Evolutionary conservation across 2,797 vertebrate genomes (phyloP).

Genomic region (Muraenolepis orangiensis): DNA sequence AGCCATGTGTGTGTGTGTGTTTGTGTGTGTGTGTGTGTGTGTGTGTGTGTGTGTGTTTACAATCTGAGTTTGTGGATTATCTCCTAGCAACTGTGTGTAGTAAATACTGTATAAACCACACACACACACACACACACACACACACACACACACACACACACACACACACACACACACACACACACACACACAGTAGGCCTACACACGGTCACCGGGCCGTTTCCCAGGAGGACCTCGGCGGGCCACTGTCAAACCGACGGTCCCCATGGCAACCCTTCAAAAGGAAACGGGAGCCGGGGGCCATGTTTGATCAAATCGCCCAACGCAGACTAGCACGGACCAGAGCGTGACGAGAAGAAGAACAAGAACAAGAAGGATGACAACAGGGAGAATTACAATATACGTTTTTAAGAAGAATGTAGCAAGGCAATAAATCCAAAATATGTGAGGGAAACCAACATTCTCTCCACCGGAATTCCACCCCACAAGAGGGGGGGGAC

Average conservation of each 20-base stretch:
- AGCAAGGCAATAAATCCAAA: no score
- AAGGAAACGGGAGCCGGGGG: slow-evolving; percentile 47
- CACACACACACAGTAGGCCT: slow-evolving; percentile 31
- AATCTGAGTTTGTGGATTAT: slow-evolving; percentile 57
- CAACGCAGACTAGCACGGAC: slow-evolving; percentile 17
- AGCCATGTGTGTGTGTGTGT: slow-evolving; percentile 38
- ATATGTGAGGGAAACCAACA: no score
- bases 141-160: slow-evolving; percentile 2
- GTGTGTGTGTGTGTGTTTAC: slow-evolving; percentile 47
- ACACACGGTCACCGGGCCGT: slow-evolving; percentile 47
- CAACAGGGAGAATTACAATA: no score
- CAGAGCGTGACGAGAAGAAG: no score
- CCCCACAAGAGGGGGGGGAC: no score
- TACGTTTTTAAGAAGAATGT: no score
- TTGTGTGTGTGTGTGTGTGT: slow-evolving; percentile 42
- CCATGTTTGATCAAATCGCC: slow-evolving; percentile 15
- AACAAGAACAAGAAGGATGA: no score
- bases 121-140: slow-evolving; percentile 23
- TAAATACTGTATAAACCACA: slow-evolving; percentile 51
- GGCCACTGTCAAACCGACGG: slow-evolving; percentile 43
- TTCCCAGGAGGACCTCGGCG: slow-evolving; percentile 51
- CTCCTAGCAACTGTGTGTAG: slow-evolving; percentile 68
- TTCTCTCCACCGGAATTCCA: no score
- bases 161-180: background rate
- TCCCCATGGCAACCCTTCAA: slow-evolving; percentile 66